Conservation (phyloP, 1,140 invertebrate genomes). For the Calliopsis andreniformis region DNA sequence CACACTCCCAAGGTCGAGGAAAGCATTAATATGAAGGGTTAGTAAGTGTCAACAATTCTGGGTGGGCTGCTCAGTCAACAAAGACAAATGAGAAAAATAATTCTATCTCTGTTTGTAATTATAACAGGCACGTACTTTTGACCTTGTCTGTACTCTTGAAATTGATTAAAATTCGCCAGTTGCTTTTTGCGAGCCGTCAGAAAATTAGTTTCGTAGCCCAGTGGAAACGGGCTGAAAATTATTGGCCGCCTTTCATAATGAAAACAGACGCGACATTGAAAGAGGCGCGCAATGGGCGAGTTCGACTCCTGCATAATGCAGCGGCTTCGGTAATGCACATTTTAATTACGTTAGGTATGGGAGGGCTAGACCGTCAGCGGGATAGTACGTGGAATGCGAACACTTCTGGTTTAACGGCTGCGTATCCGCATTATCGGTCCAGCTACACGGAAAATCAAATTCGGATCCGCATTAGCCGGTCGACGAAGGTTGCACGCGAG, state of each 20-base stretch:
- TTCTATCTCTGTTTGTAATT: no score
- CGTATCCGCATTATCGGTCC: constrained; percentile 64
- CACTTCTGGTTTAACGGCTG: constrained; percentile 61
- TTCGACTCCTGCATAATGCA: constrained; percentile 57
- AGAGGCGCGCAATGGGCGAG: constrained; percentile 9
- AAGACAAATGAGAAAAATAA: no score
- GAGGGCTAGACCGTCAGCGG: constrained; percentile 48
- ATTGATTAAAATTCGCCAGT: no score
- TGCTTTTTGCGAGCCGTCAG: no score
- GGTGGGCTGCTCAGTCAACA: no score
- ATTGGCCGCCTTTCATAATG: constrained; percentile 9
- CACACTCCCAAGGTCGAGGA: not conserved
- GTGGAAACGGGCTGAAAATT: not conserved
- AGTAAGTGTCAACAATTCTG: not conserved
- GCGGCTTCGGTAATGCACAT: constrained; percentile 65
- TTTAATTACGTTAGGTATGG: constrained; percentile 69
- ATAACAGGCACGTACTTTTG: no score
- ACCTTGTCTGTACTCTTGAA: no score
- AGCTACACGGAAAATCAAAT: constrained; percentile 65
- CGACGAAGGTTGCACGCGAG: constrained; percentile 44
- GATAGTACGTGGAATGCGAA: constrained; percentile 51
- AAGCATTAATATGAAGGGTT: not conserved
- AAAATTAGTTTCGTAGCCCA: not conserved
- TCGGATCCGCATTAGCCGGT: constrained; percentile 54
- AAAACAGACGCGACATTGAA: constrained; percentile 5